Conservation (phyloP, 2,888 invertebrate species). For the Leucoma salicis region DNA sequence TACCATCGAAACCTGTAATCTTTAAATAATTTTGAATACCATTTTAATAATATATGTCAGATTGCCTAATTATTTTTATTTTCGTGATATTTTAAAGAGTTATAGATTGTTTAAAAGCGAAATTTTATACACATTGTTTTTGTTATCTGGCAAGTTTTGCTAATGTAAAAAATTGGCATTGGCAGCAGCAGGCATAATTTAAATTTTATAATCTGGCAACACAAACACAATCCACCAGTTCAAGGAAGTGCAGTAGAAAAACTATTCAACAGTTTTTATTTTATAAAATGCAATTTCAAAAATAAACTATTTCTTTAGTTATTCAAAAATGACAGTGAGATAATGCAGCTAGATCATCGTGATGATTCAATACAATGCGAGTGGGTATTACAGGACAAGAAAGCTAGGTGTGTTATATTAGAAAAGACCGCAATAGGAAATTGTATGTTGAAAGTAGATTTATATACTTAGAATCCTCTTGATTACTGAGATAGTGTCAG, state of each 20-base stretch:
- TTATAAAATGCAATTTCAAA: constrained; percentile 58
- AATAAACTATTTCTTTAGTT: constrained; percentile 41
- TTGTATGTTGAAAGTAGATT: constrained; percentile 32
- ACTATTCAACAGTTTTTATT: constrained; percentile 58
- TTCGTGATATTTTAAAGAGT: background rate
- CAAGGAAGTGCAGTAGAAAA: constrained; percentile 70
- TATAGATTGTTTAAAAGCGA: background rate
- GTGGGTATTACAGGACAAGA: constrained; percentile 50
- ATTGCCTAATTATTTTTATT: background rate
- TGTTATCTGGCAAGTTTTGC: background rate
- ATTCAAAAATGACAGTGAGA: constrained; percentile 49
- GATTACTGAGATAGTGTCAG: constrained; percentile 29
- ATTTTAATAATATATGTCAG: constrained; percentile 2
- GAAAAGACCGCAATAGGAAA: constrained; percentile 68
- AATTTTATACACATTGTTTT: background rate
- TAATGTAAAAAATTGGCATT: background rate
- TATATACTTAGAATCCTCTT: constrained; percentile 34
- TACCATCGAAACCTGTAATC: too few species aligned
- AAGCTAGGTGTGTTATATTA: constrained; percentile 55
- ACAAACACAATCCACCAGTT: constrained; percentile 57
- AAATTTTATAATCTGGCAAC: constrained; percentile 51
- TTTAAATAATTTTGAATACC: too few species aligned
- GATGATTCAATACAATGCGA: constrained; percentile 50
- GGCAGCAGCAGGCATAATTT: background rate
- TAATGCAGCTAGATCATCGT: constrained; percentile 43